A percentile compares a stretch with the other conserved stretches of the same genome.
Evolutionary conservation across 2,888 invertebrate species (phyloP).

Genomic region (Leucoma salicis): DNA sequence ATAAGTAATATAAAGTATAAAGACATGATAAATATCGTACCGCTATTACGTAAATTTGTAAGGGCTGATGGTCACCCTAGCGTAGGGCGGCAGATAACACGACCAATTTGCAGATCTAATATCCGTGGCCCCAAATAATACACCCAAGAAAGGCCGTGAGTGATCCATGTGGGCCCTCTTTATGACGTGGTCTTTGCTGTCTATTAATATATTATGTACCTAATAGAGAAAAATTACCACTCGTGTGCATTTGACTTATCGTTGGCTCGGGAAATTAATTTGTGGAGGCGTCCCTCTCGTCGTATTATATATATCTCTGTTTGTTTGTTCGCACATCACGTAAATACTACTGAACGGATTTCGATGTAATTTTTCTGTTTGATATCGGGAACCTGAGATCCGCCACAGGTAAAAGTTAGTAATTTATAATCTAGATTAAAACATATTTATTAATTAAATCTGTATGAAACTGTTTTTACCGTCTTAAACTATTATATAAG

Average conservation of each 20-base stretch:
- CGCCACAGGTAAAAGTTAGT: too few relatives aligned
- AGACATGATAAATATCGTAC: neutral
- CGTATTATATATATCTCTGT: conserved; percentile 4
- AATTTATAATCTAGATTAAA: too few relatives aligned
- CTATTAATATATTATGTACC: conserved; percentile 30
- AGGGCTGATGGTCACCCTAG: conserved; percentile 45
- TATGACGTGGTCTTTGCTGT: conserved; percentile 46
- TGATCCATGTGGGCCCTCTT: conserved; percentile 54
- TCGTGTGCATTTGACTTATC: conserved; percentile 27
- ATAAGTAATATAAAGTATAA: neutral
- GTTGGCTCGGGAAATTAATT: conserved; percentile 29
- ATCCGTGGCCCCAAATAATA: conserved; percentile 60
- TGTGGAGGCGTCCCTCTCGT: conserved; percentile 9
- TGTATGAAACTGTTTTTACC: too few relatives aligned
- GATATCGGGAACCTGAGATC: too few relatives aligned
- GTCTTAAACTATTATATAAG: too few relatives aligned
- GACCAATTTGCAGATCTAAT: conserved; percentile 77
- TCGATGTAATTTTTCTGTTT: too few relatives aligned
- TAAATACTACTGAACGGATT: too few relatives aligned
- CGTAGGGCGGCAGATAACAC: conserved; percentile 59
- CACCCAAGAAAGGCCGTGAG: conserved; percentile 44
- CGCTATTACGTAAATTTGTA: too few relatives aligned
- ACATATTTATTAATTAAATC: too few relatives aligned
- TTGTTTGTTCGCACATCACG: too few relatives aligned
- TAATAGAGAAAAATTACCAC: conserved; percentile 40